Conservation (phyloP, 2,888 invertebrate species). For the Xylota segnis region DNA sequence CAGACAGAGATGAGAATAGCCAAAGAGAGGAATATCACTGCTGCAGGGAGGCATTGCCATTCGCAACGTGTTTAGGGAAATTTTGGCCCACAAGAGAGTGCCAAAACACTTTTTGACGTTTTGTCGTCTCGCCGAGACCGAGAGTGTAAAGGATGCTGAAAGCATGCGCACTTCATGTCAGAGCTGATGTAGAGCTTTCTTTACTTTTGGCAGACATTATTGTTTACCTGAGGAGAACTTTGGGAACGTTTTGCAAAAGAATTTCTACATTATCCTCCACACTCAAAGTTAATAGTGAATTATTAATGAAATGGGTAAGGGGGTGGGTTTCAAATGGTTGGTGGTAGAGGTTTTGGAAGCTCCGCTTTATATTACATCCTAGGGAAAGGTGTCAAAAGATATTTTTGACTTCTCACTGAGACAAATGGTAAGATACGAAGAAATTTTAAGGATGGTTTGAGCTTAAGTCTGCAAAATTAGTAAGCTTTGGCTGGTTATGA, state of each 20-base stretch:
- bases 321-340: not conserved
- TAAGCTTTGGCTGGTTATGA: no score
- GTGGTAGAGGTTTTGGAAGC: constrained; percentile 15
- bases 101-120: constrained; percentile 63
- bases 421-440: no score
- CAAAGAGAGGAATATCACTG: constrained; percentile 16
- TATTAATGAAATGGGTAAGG: not conserved
- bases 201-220: constrained; percentile 34
- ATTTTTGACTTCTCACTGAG: no score
- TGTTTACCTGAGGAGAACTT: constrained; percentile 46
- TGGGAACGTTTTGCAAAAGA: constrained; percentile 8
- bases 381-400: no score
- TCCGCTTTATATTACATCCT: no score
- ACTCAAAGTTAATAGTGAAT: not conserved
- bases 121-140: not conserved
- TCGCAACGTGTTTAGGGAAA: constrained; percentile 69
- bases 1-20: constrained; percentile 45
- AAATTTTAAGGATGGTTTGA: no score
- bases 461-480: no score
- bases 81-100: constrained; percentile 37
- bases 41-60: constrained; percentile 12
- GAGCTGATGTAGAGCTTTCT: constrained; percentile 13
- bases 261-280: not conserved
- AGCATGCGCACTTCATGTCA: constrained; percentile 41
- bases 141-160: not conserved